These are phyloP conservation scores for Eurois occulta DNA, from an alignment of 2,888 invertebrate genomes.

Conservation along the genomic window DNA sequence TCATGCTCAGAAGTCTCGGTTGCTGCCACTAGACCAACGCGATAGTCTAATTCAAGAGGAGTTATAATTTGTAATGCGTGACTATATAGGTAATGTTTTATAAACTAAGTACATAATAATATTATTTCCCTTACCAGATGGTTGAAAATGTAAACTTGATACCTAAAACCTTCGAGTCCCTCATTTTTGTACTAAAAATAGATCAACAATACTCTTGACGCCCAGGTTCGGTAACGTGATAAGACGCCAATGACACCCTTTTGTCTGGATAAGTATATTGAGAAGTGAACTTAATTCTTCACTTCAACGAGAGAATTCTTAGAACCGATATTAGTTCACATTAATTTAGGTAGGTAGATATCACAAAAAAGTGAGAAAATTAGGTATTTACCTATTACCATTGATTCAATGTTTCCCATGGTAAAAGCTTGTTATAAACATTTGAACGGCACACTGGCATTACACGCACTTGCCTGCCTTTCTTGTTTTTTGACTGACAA, in stretches of 20 bases:
- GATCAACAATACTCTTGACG: conserved; percentile 5
- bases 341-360: not conserved
- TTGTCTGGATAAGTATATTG: not conserved
- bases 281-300: conserved; percentile 1
- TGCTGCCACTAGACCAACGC: too few species aligned
- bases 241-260: not conserved
- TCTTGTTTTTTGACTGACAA: not conserved
- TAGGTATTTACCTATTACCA: not conserved
- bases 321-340: not conserved
- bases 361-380: too few species aligned
- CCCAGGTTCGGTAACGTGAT: conserved; percentile 1
- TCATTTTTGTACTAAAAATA: not conserved
- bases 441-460: not conserved
- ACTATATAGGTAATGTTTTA: too few species aligned
- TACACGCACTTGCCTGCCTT: not conserved
- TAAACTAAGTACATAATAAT: too few species aligned
- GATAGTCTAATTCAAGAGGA: too few species aligned
- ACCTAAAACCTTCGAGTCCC: not conserved
- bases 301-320: not conserved
- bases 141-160: not conserved
- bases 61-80: too few species aligned
- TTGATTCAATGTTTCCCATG: not conserved
- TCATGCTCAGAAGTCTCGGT: too few species aligned
- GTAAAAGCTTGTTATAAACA: not conserved
- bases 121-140: not conserved